phyloP scores from a whole-genome alignment of 2,797 vertebrate species.

The Clarias fuscus region DNA sequence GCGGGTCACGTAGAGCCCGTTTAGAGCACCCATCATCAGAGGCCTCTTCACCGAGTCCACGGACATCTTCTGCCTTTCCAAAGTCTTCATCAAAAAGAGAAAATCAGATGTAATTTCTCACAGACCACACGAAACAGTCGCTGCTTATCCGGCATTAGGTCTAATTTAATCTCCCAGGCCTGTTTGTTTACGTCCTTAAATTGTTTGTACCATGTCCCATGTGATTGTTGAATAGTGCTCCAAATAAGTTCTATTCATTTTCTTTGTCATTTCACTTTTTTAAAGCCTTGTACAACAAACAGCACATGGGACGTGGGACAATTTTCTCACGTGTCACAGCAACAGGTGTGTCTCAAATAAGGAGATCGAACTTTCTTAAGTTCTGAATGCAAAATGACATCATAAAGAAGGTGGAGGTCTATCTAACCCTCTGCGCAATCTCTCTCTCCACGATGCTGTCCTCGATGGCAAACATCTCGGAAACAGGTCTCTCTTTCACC shows the following conservation, averaged over 20 bases:
- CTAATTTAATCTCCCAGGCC: background rate
- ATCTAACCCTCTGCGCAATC: slow-evolving; percentile 87
- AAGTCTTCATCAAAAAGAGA: slow-evolving; percentile 81
- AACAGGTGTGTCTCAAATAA: slow-evolving; percentile 14
- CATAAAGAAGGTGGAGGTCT: background rate
- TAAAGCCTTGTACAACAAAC: too few species aligned
- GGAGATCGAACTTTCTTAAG: background rate
- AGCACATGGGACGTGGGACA: too few species aligned
- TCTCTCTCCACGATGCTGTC: slow-evolving; percentile 97
- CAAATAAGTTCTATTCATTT: too few species aligned
- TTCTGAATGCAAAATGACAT: background rate
- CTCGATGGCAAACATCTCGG: slow-evolving; percentile 95
- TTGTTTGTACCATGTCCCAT: too few species aligned
- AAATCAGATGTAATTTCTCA: slow-evolving; percentile 72
- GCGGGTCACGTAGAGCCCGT: slow-evolving; percentile 88
- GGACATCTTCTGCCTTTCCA: slow-evolving; percentile 97
- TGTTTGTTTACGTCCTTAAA: too few species aligned
- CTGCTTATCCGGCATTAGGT: background rate
- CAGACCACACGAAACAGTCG: slow-evolving; percentile 60
- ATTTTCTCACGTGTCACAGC: background rate
- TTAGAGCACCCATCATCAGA: slow-evolving; percentile 93
- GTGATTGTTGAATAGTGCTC: too few species aligned
- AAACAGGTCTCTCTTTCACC: slow-evolving; percentile 93
- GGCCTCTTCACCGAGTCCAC: slow-evolving; percentile 96
- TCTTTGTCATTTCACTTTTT: too few species aligned